Conservation (phyloP, 2,888 invertebrate species). For the Sycophila texana region DNA sequence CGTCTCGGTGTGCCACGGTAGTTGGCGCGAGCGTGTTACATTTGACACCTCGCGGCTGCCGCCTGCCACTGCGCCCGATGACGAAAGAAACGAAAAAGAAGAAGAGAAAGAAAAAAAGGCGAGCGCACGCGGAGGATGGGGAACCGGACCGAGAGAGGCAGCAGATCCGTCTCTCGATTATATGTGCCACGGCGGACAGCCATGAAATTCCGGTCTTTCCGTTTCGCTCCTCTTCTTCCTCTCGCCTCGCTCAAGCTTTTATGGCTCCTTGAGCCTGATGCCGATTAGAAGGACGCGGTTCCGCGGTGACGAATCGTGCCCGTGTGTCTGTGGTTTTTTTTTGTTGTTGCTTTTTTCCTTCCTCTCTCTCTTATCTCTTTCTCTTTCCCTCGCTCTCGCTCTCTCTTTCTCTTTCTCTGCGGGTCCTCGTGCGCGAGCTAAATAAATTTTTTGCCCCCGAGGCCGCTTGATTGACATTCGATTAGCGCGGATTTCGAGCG, state of each 20-base stretch:
- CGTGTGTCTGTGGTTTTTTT: not conserved
- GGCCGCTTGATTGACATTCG: too few relatives aligned
- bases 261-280: not conserved
- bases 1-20: conserved; percentile 69
- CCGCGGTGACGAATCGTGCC: not conserved
- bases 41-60: conserved; percentile 67
- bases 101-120: not conserved
- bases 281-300: not conserved
- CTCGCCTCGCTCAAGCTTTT: not conserved
- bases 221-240: not conserved
- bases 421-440: not conserved
- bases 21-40: conserved; percentile 71
- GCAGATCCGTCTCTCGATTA: conserved; percentile 43
- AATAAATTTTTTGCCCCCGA: not conserved
- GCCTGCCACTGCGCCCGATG: not conserved
- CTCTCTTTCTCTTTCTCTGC: too few relatives aligned
- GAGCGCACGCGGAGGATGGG: not conserved
- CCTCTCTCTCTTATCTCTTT: too few relatives aligned
- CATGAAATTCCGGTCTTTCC: conserved; percentile 51
- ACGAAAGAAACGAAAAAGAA: conserved; percentile 13
- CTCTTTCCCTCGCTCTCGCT: too few relatives aligned
- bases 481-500: too few relatives aligned
- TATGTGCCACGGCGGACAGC: conserved; percentile 14
- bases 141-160: conserved; percentile 22
- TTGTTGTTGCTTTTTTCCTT: not conserved